These are phyloP conservation scores for Brachionus calyciflorus DNA, from an alignment of 1,140 invertebrate species.

Conservation along the genomic window DNA sequence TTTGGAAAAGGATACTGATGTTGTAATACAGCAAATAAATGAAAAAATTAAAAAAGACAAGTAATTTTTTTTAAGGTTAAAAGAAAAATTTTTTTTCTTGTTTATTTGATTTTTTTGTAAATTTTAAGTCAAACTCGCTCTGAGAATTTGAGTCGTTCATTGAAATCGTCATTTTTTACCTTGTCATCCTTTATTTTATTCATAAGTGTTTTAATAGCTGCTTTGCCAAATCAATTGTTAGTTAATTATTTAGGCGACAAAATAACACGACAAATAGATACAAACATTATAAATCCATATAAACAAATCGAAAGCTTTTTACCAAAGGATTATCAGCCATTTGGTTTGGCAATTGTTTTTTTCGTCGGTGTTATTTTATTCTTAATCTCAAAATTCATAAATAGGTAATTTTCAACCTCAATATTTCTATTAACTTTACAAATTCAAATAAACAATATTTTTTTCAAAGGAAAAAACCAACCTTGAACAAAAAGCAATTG, in stretches of 20 bases:
- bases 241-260: conserved; percentile 15
- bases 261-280: conserved; percentile 3
- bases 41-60: conserved; percentile 59
- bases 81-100: neutral
- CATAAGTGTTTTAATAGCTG: neutral
- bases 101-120: neutral
- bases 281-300: conserved; percentile 21
- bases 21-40: conserved; percentile 61
- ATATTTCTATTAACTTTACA: neutral
- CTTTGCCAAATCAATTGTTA: neutral
- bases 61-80: too few species aligned
- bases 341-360: neutral
- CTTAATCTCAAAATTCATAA: conserved; percentile 22
- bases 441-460: conserved; percentile 45
- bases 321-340: conserved; percentile 48
- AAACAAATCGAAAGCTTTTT: conserved; percentile 31
- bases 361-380: neutral
- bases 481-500: conserved; percentile 62
- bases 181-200: conserved; percentile 28
- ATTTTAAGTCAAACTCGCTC: conserved; percentile 3
- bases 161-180: conserved; percentile 46
- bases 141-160: neutral
- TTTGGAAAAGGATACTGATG: conserved; percentile 65
- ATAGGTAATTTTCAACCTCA: neutral
- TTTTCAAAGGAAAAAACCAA: conserved; percentile 55